phyloP scores from a whole-genome alignment of 2,797 vertebrate genomes.

The Champsocephalus esox region DNA sequence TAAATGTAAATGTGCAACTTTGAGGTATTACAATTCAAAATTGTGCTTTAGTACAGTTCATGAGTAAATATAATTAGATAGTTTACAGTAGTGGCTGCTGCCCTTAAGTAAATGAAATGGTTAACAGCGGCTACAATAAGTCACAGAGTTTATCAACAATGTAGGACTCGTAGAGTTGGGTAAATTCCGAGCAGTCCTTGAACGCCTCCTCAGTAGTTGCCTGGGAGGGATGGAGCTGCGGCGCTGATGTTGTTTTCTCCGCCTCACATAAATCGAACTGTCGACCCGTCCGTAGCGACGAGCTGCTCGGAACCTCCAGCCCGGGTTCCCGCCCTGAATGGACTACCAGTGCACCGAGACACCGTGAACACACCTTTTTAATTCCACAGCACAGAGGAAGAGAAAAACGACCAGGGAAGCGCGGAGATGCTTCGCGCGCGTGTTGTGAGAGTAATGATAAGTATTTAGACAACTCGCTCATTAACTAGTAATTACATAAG shows the following conservation, averaged over 20 bases:
- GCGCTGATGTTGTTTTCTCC: conserved; percentile 69
- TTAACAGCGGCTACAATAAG: background rate
- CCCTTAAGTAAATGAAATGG: background rate
- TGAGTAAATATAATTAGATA: too few species aligned
- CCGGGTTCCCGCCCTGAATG: conserved; percentile 36
- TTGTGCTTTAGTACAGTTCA: too few species aligned
- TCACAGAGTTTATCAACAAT: background rate
- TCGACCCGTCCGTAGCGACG: conserved; percentile 35
- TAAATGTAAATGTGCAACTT: too few species aligned
- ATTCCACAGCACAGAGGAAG: background rate
- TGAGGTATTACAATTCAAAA: too few species aligned
- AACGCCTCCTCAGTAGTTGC: conserved; percentile 65
- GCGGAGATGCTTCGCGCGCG: conserved; percentile 56
- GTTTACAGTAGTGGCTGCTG: background rate
- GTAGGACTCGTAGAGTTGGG: background rate
- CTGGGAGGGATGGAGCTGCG: conserved; percentile 62
- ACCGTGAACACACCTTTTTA: background rate
- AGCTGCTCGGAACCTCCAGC: conserved; percentile 39
- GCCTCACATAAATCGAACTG: conserved; percentile 47
- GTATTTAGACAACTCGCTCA: conserved; percentile 63
- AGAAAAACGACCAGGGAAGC: conserved; percentile 35
- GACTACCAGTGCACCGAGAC: conserved; percentile 27
- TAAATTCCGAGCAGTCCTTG: conserved; percentile 50
- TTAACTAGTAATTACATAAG: conserved; percentile 65
- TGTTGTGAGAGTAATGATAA: conserved; percentile 35